A percentile compares a stretch with the other conserved stretches of the same genome.
Evolutionary conservation across 2,113 vertebrate species (phyloP).

Genomic region (Eublepharis macularius): DNA sequence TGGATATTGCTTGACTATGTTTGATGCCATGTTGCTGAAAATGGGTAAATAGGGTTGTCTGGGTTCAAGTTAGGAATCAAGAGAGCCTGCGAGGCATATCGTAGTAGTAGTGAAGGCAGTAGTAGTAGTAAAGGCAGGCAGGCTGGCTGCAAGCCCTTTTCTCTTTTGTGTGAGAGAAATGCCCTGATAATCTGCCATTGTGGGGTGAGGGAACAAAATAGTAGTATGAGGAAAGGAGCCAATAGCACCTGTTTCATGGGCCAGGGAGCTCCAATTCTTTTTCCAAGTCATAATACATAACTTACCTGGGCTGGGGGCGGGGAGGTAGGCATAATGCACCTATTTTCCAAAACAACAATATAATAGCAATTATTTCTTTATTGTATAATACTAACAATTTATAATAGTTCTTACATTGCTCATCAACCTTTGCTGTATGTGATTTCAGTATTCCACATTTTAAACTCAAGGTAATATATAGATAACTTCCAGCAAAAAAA

Average conservation of each 20-base stretch:
- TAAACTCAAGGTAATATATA: background rate
- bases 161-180: background rate
- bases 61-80: background rate
- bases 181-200: background rate
- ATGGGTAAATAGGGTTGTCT: background rate
- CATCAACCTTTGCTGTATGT: background rate
- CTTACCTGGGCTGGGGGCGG: too few relatives aligned
- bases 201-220: background rate
- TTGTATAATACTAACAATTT: background rate
- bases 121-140: background rate
- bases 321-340: too few relatives aligned
- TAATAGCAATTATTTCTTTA: background rate
- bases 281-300: too few relatives aligned
- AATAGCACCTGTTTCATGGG: background rate
- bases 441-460: background rate
- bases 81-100: background rate
- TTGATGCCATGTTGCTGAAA: background rate
- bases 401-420: background rate
- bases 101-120: background rate
- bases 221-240: background rate
- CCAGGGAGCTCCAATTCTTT: background rate
- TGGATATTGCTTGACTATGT: background rate
- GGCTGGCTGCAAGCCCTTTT: background rate
- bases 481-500: background rate
- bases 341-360: background rate